Evolutionary conservation across 2,113 vertebrate genomes (phyloP).

Genomic region (Callipepla californica): DNA sequence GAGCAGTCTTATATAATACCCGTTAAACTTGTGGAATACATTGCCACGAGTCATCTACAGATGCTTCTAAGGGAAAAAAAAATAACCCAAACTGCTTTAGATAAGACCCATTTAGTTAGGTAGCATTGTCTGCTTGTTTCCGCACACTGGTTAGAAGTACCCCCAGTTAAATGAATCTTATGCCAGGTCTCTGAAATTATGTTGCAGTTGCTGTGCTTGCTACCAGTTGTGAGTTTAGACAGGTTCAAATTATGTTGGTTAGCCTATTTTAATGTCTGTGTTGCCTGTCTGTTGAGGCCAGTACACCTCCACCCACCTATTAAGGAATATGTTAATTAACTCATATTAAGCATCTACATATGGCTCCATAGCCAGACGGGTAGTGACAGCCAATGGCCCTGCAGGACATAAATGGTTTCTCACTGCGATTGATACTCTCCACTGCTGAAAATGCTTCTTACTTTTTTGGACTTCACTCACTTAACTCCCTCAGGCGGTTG

Average conservation of each 20-base stretch:
- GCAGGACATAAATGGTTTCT: conserved; percentile 43
- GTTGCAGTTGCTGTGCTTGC: background rate
- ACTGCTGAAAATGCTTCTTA: background rate
- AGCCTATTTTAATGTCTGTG: conserved; percentile 28
- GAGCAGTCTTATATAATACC: background rate
- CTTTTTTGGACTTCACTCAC: conserved; percentile 45
- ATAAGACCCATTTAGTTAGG: background rate
- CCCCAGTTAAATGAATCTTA: background rate
- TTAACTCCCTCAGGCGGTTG: conserved; percentile 12
- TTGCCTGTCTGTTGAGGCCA: conserved; percentile 19
- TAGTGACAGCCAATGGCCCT: conserved; percentile 56
- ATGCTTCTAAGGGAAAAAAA: conserved; percentile 1
- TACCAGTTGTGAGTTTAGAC: conserved; percentile 2
- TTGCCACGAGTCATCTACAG: background rate
- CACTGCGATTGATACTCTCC: conserved; percentile 22
- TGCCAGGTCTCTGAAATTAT: background rate
- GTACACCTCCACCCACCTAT: conserved; percentile 23
- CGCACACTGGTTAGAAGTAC: background rate
- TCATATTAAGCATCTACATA: conserved; percentile 13
- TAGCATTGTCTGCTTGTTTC: background rate
- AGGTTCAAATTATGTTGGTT: conserved; percentile 22
- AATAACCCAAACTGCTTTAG: background rate
- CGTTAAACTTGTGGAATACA: background rate
- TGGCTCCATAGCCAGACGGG: background rate
- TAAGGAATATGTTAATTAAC: conserved; percentile 56